A percentile compares a stretch with the other conserved stretches of the same genome.
These are phyloP conservation scores for Monomorium pharaonis DNA, from an alignment of 1,140 invertebrate species.

Conservation along the genomic window DNA sequence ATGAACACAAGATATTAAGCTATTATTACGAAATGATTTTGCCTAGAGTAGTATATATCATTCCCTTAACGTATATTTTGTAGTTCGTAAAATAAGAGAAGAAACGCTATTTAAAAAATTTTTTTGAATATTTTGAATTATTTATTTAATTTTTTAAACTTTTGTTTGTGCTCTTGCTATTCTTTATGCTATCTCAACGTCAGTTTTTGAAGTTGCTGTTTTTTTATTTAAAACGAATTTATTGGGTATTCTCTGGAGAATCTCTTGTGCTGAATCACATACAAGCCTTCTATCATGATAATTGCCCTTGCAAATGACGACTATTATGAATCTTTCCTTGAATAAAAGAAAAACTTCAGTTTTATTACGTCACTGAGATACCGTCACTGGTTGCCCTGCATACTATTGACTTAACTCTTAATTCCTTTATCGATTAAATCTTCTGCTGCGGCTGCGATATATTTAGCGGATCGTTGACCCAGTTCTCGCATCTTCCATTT, in stretches of 20 bases:
- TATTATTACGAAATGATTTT: not conserved
- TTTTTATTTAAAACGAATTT: not conserved
- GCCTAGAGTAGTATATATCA: not conserved
- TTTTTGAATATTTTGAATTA: not conserved
- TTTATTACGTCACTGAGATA: not conserved
- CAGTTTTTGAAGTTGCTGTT: not conserved
- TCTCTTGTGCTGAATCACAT: not conserved
- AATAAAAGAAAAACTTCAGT: not conserved
- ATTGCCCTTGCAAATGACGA: slow-evolving; percentile 14
- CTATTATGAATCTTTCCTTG: not conserved
- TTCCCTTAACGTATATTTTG: not conserved
- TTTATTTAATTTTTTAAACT: not conserved
- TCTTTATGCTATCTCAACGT: not conserved
- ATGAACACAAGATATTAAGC: not conserved
- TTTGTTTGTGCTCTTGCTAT: not conserved
- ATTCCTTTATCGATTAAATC: slow-evolving; percentile 40
- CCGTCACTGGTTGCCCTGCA: not conserved
- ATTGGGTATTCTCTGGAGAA: not conserved
- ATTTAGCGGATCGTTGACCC: slow-evolving; percentile 45
- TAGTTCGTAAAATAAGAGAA: not conserved
- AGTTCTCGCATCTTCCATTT: slow-evolving; percentile 25
- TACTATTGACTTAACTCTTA: slow-evolving; percentile 53
- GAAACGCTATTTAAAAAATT: too few species aligned
- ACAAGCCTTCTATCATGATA: not conserved
- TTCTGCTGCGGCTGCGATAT: slow-evolving; percentile 9